Evolutionary conservation across 2,797 vertebrate species (phyloP), one percentile per base, ranked within the genome.

Genomic region (Coendou prehensilis): DNA sequence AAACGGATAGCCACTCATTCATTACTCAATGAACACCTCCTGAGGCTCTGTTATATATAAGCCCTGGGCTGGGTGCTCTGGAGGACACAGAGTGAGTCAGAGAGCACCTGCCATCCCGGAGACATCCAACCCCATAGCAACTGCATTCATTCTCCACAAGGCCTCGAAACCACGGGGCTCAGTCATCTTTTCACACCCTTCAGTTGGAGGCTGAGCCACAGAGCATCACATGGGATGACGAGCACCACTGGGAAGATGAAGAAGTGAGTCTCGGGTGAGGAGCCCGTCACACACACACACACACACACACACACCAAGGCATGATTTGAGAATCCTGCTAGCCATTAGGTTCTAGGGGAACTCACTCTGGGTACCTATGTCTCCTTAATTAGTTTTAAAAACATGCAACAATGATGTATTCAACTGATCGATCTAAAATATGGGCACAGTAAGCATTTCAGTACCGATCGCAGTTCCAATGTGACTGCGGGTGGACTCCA

Each of bases 361-460:
- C 45, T 89, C n/a, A 83, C 33, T 45, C 86, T 59, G 52, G 63
- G 67, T 15, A 64, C 59, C 63, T 80, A 3, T 15, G 5, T 52
- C 17, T 91, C 63, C 57, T 80, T 86, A 83, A 83, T 54, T n/a
- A 87, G 89, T 63, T 69, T 87, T 52, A 18, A 87, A 80, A 87
- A 76, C 75, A 80, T 41, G 13, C 9, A 52, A 28, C 50, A 61
- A 13, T 88, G 73, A 45, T 4, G 4, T 47, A 52, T 59, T 87
- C 87, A 84, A 71, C 78, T 14, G 41, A 63, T 22, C 6, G 9
- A 37, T 47, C 23, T 94, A 61, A 54, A 92, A 73, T 23, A 75
- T 0, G 0, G 52, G 61, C 63, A 54, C 9, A 7, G 37, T 9
- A 57, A 45, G 33, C 69, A 57, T 67, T 50, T 91, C 26, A 14